A percentile compares a stretch with the other conserved stretches of the same genome.
Evolutionary conservation across 2,888 invertebrate genomes (phyloP).

Genomic region (Mystacides longicornis): DNA sequence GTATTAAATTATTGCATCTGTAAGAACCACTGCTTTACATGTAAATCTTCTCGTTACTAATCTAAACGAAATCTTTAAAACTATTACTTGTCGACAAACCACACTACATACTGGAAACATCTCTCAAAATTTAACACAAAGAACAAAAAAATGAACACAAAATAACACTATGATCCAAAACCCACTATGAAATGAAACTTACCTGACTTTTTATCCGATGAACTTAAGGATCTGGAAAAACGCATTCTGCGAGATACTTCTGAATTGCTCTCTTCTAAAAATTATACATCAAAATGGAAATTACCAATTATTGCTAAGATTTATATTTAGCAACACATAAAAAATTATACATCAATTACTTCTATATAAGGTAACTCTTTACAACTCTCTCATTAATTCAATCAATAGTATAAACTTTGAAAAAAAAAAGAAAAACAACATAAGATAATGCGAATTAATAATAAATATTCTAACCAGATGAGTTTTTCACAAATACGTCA

Average conservation of each 20-base stretch:
- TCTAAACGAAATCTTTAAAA: no score
- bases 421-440: neutral
- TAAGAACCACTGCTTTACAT: no score
- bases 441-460: neutral
- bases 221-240: slow-evolving; percentile 16
- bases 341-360: neutral
- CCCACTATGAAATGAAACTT: no score
- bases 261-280: slow-evolving; percentile 22
- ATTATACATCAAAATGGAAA: neutral
- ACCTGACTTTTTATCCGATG: slow-evolving; percentile 17
- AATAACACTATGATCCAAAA: no score
- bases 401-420: no score
- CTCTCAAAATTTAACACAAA: no score
- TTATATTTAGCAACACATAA: neutral
- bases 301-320: neutral
- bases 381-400: no score
- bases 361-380: neutral
- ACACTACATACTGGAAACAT: no score
- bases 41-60: no score
- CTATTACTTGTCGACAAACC: no score
- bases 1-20: no score
- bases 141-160: no score
- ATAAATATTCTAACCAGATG: slow-evolving; percentile 15
- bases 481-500: slow-evolving; percentile 37
- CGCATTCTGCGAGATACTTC: slow-evolving; percentile 18